Evolutionary conservation across 2,888 invertebrate genomes (phyloP), one percentile per base, ranked within the genome.

Genomic region (Julus scandinavius): DNA sequence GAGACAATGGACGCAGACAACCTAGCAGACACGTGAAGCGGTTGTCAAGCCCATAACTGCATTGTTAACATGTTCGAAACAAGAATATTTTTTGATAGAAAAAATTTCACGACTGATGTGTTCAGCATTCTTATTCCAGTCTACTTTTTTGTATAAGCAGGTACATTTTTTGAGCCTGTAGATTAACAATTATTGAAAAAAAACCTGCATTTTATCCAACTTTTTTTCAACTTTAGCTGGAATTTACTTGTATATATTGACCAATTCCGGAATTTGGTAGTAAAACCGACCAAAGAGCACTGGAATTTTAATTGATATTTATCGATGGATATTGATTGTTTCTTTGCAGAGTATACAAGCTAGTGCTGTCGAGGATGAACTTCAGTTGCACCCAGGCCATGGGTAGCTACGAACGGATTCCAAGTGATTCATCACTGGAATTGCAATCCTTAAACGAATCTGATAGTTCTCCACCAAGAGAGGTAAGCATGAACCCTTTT

Each of bases 371-470:
- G 15, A 85, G 85, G 85, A 87, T 87, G 87, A 87, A 87, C 87
- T 87, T 49, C 54, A 40, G 49, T 20, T 87, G 87, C 87, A 54
- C 87, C 17, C 87, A 87, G 54, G 40, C 50, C 17, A 49, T 87
- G 87, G 87, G 87, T 13, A 87, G 87, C 87, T 87, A 87, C 29
- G 87, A 87, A 38, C 87, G 87, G n/a, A 87, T 87, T 50, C 87
- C 87, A 50, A 87, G 58, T 29, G 40, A 58, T 50, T 49, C 50
- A 17, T 58, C 50, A n/a, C 15, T 87, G 87, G 87, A 87, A 58
- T 40, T 87, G 29, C 87, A 87, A n/a, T 49, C 58, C 6, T 87
- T 87, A 49, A 45, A 49, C 45, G 54, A 58, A 40, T 54, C 87
- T 9, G 87, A 87, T 50, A 58, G 58, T 58, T 40, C 54, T 40